Conservation (phyloP, 2,113 vertebrate genomes). For the Pelecanus crispus region DNA sequence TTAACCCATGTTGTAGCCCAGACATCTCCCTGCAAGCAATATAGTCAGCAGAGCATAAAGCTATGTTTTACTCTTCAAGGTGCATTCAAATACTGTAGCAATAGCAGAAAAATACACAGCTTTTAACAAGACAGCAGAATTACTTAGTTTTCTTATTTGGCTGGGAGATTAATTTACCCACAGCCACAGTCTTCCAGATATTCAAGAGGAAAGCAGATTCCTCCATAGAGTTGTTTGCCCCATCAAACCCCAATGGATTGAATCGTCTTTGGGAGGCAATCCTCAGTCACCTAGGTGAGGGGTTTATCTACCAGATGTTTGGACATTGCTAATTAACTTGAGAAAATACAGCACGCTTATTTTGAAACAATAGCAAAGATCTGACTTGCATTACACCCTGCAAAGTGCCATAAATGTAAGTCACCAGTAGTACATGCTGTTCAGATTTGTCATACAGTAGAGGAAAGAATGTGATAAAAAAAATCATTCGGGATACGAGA, state of each 20-base stretch:
- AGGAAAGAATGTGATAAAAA: neutral
- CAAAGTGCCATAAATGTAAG: neutral
- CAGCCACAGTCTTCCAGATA: neutral
- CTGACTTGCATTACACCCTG: neutral
- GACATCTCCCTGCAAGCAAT: neutral
- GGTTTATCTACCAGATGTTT: neutral
- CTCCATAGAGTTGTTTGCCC: neutral
- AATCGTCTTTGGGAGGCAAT: neutral
- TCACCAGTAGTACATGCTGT: fast-evolving
- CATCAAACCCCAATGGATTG: neutral
- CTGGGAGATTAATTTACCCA: neutral
- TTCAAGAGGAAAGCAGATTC: neutral
- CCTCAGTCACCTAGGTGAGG: neutral
- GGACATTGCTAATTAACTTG: neutral
- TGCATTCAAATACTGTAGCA: neutral
- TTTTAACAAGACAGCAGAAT: neutral
- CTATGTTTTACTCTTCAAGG: neutral
- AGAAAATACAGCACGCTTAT: neutral
- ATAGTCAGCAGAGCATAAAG: constrained; percentile 19
- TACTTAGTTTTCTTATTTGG: neutral
- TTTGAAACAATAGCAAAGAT: neutral
- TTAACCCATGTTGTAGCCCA: neutral
- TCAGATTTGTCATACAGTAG: neutral
- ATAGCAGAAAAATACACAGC: neutral
- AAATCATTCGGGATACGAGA: neutral